A percentile compares a stretch with the other conserved stretches of the same genome.
Conservation (phyloP, 1,140 invertebrate genomes). For the Drosophila mayri region DNA sequence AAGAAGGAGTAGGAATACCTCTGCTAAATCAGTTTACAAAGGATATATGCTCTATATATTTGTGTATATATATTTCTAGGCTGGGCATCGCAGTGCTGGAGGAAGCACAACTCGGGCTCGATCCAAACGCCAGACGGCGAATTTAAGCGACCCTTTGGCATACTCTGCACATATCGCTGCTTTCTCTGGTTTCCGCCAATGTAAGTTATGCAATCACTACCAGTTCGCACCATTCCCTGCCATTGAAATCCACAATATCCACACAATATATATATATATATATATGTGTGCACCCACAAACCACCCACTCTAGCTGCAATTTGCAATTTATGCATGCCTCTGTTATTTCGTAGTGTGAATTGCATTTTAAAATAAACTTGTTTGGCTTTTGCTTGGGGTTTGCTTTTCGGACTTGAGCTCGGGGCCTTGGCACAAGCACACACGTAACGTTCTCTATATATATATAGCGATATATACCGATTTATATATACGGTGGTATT, state of each 20-base stretch:
- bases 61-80: slow-evolving; percentile 37
- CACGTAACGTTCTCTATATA: neutral
- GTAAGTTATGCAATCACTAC: slow-evolving; percentile 74
- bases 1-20: neutral
- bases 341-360: slow-evolving; percentile 74
- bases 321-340: slow-evolving; percentile 66
- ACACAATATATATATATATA: neutral
- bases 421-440: neutral
- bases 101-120: slow-evolving; percentile 80
- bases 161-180: slow-evolving; percentile 83
- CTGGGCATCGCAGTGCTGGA: slow-evolving; percentile 82
- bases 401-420: slow-evolving; percentile 32
- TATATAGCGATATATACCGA: neutral
- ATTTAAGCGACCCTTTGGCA: slow-evolving; percentile 82
- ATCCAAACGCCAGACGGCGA: slow-evolving; percentile 83
- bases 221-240: slow-evolving; percentile 14
- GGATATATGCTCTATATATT: neutral
- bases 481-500: slow-evolving; percentile 14
- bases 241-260: slow-evolving; percentile 27
- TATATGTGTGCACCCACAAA: slow-evolving; percentile 6
- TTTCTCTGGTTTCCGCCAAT: slow-evolving; percentile 84
- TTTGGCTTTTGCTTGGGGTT: slow-evolving; percentile 35
- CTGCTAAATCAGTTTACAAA: neutral
- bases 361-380: slow-evolving; percentile 77
- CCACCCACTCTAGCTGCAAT: slow-evolving; percentile 34